A percentile compares a stretch with the other conserved stretches of the same genome.
Conservation (phyloP, 1,140 invertebrate species). For the Cyrtorhinus lividipennis region DNA sequence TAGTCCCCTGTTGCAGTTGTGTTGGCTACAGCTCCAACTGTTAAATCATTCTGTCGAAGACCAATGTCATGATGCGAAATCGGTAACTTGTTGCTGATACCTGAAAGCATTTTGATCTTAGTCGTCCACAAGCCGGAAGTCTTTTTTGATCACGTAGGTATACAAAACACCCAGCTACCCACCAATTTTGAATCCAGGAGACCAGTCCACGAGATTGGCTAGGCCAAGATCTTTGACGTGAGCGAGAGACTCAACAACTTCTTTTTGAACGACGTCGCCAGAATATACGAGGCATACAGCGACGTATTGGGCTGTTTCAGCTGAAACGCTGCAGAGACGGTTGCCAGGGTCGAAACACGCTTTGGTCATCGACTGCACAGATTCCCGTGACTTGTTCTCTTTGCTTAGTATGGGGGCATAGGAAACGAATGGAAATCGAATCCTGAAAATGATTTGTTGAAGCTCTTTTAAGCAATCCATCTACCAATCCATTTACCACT, state of each 20-base stretch:
- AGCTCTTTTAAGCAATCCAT: no score
- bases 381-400: background rate
- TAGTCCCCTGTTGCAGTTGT: background rate
- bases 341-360: background rate
- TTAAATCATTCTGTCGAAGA: background rate
- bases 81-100: background rate
- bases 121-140: no score
- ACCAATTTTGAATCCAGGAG: background rate
- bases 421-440: background rate
- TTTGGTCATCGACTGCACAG: background rate
- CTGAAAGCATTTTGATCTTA: background rate
- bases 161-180: no score
- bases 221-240: background rate
- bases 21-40: background rate
- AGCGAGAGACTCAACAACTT: background rate
- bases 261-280: background rate
- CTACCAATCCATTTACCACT: no score
- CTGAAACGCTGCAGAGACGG: background rate
- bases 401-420: background rate
- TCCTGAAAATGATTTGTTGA: no score
- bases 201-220: background rate
- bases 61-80: background rate
- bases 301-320: background rate
- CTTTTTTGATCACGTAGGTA: no score
- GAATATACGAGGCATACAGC: background rate